Base-by-base conservation (phyloP, 2,888 invertebrate species). In the Deilephila porcellus region DNA sequence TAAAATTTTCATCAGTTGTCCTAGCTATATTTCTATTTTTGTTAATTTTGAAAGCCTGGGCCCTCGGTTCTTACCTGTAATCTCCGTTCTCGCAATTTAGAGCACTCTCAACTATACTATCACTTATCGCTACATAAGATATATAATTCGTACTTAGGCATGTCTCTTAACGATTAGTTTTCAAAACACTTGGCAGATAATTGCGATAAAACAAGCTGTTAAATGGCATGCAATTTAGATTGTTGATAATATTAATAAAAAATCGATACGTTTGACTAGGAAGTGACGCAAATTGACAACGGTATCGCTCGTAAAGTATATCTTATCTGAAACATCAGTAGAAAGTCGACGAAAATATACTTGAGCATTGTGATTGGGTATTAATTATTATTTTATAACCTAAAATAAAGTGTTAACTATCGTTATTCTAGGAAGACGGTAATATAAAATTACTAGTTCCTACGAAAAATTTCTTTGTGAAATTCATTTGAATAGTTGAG, bases 241-340 rank as follows among this genome's bases (percentile, higher is more conserved):
- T 59, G 25, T 60, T 1, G 70, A 56, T 70, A 70, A 29, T 52
- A 52, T 45, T 45, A 19, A 45, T 45, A 64, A 73, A 64, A 67
- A 60, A 67, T 34, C 19, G 59, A 25, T 73, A 67, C 32, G 29
- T 73, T n/a, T 59, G 67, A 73, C 67, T 67, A 73, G 72, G 72
- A 73, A 73, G 72, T 73, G 72, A 73, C 67, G 72, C 59, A 73
- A 73, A 73, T 67, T 29, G 34, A 32, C 3, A 25, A 37, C 59
- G 19, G 29, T 73, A 73, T 73, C 72, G 25, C 37, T 56, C 34
- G 72, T 56, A 32, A 73, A 73, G n/a, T 25, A 20, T 45, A 67
- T 73, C 64, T 73, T 67, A 73, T 73, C 72, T 6, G 67, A 6
- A 25, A 6, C 45, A 25, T 29, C 25, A 11, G 17, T 45, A 45